Base-by-base conservation (phyloP, 2,888 invertebrate genomes). In the Ctenicera cuprea region DNA sequence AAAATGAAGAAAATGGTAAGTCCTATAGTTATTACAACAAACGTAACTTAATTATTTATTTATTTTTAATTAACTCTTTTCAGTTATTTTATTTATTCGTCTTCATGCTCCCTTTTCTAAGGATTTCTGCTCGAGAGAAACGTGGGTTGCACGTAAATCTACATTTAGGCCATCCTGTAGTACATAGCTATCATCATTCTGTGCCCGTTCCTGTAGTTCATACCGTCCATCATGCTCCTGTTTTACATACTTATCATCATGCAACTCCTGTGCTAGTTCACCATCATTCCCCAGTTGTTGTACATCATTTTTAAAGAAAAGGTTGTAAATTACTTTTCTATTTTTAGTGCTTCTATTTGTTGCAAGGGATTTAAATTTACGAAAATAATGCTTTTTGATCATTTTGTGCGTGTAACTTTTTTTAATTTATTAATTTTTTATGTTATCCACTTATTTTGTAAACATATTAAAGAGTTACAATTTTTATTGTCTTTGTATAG, bases 231-330 rank as follows among this genome's bases (percentile, higher is more conserved):
- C 63, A 63, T 64, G 26, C 26, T 26, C 75, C 71, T 33, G 22
- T 73, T 69, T 20, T 73, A 16, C 71, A 73, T 37, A 62, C 52
- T 61, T 73, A 72, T 26, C 75, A 75, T 43, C 72, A 72, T 59
- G 45, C 22, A 33, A 43, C n/a, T 12, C 26, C 67, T 1, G 57
- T 57, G 26, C 30, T 68, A 3, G 59, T 68, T 11, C 57, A 54
- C n/a, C 67, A 68, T 62, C 68, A 75, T 61, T 50, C 57, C 9
- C 71, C 68, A 20, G 16, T 52, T 26, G 14, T 52, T 0, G 9
- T 52, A 7, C 52, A 52, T n/a, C 52, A 52, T 52, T 52, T 26
- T 52, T 52, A 26, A 52, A 33, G 9, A 33, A 9, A 33, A 5
- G 7, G 33, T 9, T 33, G 33, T 33, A 8, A 8, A 9, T 33